Base-by-base conservation (phyloP, 2,888 invertebrate species). In the Proisotoma minuta region DNA sequence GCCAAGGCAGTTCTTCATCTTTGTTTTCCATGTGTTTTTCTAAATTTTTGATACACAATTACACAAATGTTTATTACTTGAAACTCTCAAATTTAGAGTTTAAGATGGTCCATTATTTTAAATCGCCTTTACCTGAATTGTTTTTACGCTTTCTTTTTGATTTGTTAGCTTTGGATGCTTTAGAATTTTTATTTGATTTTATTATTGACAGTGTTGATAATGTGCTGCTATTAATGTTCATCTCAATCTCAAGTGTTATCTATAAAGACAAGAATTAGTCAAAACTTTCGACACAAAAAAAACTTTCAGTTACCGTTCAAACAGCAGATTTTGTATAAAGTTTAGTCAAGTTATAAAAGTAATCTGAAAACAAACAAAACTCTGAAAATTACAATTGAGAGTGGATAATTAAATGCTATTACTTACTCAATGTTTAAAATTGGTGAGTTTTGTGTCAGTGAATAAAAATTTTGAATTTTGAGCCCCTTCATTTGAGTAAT, bases 1-100 rank as follows among this genome's bases (percentile, higher is more conserved):
- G 65, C 65, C 65, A 65, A 10, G 65, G 65, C 20, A 65, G 43
- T 51, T 58, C 65, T 49, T 65, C 57, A 18, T 65, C 59, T 24
- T 59, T 18, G 1, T 48, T 39, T n/a, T 56, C 64, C 8, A 58
- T 20, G 5, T 39, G 56, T 43, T 60, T 63, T 43, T 57, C 63
- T 43, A 47, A 15, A 10, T 10, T 10, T 10, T 47, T 47, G n/a
- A 47, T 5, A 47, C n/a, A 20, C 5, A 47, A 10, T 47, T 18
- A 10, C 5, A 5, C 5, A 47, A 10, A 47, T 5, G 5, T 10
- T 20, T 5, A 5, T 5, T 18, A n/a, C 5, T 5, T 10, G 47
- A 10, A n/a, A n/a, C 5, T 47, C 5, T 10, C n/a, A 5, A 47
- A 47, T 47, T n/a, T 47, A 5, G 5, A n/a, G n/a, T n/a, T n/a